These are phyloP conservation scores for Drosophila elegans DNA, from an alignment of 1,140 invertebrate species.

Conservation along the genomic window DNA sequence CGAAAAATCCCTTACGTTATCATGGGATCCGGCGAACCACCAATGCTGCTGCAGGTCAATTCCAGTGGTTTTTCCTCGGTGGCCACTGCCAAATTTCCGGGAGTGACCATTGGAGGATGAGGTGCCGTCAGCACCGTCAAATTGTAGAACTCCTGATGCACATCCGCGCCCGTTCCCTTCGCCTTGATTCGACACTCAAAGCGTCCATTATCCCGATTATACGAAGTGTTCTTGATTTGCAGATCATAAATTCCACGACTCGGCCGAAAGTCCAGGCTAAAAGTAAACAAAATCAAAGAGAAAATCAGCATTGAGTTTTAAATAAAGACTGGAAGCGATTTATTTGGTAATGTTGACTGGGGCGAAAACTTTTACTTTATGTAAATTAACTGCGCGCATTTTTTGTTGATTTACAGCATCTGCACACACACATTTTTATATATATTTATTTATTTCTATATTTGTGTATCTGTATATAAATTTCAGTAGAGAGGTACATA, in stretches of 20 bases:
- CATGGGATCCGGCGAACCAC: conserved; percentile 94
- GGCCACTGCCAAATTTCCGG: conserved; percentile 89
- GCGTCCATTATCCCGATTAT: conserved; percentile 95
- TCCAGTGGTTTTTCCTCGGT: conserved; percentile 92
- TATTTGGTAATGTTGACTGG: conserved; percentile 30
- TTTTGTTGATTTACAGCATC: conserved; percentile 64
- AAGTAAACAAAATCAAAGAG: conserved; percentile 56
- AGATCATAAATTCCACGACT: conserved; percentile 94
- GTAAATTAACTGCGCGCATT: conserved; percentile 67
- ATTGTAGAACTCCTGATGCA: conserved; percentile 93
- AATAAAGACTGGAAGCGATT: conserved; percentile 40
- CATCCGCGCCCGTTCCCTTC: conserved; percentile 92
- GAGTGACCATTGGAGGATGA: conserved; percentile 90
- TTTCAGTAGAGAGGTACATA: neutral
- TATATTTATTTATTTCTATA: conserved; percentile 19
- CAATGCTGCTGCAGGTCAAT: conserved; percentile 92
- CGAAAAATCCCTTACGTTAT: conserved; percentile 87
- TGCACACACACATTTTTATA: conserved; percentile 13
- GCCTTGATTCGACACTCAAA: conserved; percentile 96
- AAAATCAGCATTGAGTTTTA: conserved; percentile 11
- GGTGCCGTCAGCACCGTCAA: conserved; percentile 95
- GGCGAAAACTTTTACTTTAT: conserved; percentile 62
- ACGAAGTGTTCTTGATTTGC: conserved; percentile 93
- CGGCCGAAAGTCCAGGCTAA: conserved; percentile 90
- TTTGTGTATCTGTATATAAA: conserved; percentile 41